These are phyloP conservation scores for Cardiocondyla obscurior DNA, from an alignment of 1,140 invertebrate species.

Conservation along the genomic window DNA sequence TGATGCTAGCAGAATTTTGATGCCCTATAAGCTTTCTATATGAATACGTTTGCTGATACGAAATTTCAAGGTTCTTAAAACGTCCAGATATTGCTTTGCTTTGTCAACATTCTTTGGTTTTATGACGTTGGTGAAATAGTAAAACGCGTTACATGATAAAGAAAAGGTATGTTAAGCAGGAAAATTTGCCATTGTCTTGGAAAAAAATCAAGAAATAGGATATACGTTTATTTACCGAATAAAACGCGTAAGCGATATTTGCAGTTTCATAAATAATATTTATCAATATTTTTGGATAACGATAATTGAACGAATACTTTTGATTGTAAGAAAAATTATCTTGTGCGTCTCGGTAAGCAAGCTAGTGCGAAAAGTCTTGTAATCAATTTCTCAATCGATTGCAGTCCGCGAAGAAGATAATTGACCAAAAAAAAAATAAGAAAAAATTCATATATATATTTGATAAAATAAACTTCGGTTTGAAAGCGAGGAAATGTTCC, in stretches of 20 bases:
- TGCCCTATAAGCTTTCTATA: neutral
- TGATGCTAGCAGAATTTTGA: conserved; percentile 7
- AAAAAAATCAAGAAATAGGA: neutral
- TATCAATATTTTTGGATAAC: neutral
- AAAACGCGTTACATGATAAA: neutral
- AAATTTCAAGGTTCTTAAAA: conserved; percentile 3
- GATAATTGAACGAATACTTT: neutral
- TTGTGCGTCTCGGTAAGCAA: neutral
- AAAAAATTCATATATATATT: neutral
- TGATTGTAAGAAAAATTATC: neutral
- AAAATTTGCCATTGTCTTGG: too few relatives aligned
- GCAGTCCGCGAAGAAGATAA: neutral
- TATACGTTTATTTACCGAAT: neutral
- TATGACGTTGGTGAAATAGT: neutral
- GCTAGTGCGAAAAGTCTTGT: neutral
- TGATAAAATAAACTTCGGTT: neutral
- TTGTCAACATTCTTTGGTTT: conserved; percentile 7
- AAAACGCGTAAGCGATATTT: neutral
- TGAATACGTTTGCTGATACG: neutral
- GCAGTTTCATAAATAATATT: neutral
- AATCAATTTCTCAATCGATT: neutral
- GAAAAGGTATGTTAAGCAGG: neutral
- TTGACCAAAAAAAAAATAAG: neutral
- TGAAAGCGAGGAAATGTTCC: neutral
- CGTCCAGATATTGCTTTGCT: conserved; percentile 7